Evolutionary conservation across 2,888 invertebrate genomes (phyloP), one percentile per base, ranked within the genome.

Genomic region (Nephrotoma appendiculata): DNA sequence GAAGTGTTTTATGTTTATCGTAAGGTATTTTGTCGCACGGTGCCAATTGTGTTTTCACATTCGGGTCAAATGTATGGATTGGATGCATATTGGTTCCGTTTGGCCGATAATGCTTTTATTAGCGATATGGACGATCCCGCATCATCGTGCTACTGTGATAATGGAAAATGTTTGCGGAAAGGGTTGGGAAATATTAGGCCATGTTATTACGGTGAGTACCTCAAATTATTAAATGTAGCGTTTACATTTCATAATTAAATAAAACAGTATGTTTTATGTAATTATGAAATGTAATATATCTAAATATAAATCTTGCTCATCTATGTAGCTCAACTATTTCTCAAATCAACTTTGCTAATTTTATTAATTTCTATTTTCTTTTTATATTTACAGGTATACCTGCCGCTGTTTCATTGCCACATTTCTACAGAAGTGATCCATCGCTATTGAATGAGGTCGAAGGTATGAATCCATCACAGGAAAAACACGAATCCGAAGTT

Each of bases 21-120:
- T 41, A 94, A 95, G 88, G 94, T 96, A 0, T 95, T 97, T 89
- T 98, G 97, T 90, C 93, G 96, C 85, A 93, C 95, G 0, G 89
- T 96, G 57, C 94, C 93, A 0, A 91, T 95, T 83, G 90, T 89
- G 0, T 95, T 91, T 88, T 90, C 91, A 3, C 90, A 90, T 87
- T 89, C 90, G 6, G 92, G 88, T 92, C 45, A 11, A 42, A 41
- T 15, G n/a, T 52, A 19, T 31, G 95, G 95, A 0, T 91, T 94
- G 0, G 92, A 93, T 11, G 94, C 93, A 0, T 92, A 93, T 88
- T 91, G 93, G 87, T 97, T 95, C 89, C 92, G 92, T 86, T 91
- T 96, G 71, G 91, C 93, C 0, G 93, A 94, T 0, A 90, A 93
- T 86, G 94, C 94, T 19, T 94, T 95, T 88, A 94, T 93, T 12